Evolutionary conservation across 2,113 vertebrate species (phyloP).

Genomic region (Apodemus sylvaticus): DNA sequence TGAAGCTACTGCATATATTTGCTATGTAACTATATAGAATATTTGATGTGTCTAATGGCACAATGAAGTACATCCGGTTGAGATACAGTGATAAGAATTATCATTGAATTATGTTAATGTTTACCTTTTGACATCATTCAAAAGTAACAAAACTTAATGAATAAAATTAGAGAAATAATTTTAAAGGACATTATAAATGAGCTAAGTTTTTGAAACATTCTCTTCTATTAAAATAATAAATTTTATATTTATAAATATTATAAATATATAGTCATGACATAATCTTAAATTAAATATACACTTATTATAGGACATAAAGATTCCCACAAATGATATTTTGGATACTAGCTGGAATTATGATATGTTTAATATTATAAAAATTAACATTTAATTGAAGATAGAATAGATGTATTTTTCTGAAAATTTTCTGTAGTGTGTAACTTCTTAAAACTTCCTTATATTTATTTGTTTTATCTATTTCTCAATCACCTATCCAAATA

Average conservation of each 20-base stretch:
- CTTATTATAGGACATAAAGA: background rate
- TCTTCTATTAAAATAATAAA: conserved; percentile 5
- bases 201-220: background rate
- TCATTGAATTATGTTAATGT: background rate
- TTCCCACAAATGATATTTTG: background rate
- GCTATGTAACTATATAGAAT: background rate
- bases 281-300: background rate
- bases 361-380: background rate
- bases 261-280: background rate
- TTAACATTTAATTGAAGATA: conserved; percentile 23
- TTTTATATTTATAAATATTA: background rate
- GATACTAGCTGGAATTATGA: background rate
- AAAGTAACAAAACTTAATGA: background rate
- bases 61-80: background rate
- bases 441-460: background rate
- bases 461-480: background rate
- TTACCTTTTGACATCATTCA: background rate
- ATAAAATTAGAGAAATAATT: background rate
- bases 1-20: background rate
- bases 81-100: background rate
- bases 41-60: background rate
- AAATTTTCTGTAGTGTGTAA: background rate
- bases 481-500: background rate
- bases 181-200: conserved; percentile 5
- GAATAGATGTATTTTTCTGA: background rate